phyloP scores from a whole-genome alignment of 1,140 invertebrate genomes.

The Antheraea pernyi region DNA sequence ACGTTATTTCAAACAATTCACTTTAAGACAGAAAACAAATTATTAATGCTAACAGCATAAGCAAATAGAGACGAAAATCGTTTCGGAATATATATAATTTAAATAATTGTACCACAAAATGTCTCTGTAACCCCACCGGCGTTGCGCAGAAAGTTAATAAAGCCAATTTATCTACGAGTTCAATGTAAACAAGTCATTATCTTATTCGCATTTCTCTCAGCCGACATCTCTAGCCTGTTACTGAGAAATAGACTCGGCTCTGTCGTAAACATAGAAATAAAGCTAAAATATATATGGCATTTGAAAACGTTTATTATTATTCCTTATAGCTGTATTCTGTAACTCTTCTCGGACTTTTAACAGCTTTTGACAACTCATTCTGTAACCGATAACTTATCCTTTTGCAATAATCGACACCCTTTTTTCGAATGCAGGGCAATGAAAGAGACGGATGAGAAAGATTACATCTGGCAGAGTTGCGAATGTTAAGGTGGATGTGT shows the following conservation, averaged over 20 bases:
- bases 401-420: too few species aligned
- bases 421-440: too few species aligned
- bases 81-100: background rate
- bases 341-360: too few species aligned
- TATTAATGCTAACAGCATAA: background rate
- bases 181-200: background rate
- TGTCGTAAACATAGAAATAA: background rate
- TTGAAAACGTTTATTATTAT: background rate
- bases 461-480: too few species aligned
- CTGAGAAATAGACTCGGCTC: background rate
- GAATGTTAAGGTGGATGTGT: too few species aligned
- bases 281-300: background rate
- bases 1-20: too few species aligned
- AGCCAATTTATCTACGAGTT: constrained; percentile 1
- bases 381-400: too few species aligned
- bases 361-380: too few species aligned
- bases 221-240: too few species aligned
- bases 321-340: background rate
- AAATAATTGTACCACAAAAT: background rate
- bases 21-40: background rate
- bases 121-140: background rate
- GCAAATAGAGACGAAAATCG: background rate
- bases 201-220: background rate
- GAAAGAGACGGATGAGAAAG: too few species aligned
- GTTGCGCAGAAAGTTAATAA: background rate